Percentiles rank a stretch among this genome's conserved stretches.
Evolutionary conservation across 2,888 invertebrate genomes (phyloP).

Genomic region (Drepana falcataria): DNA sequence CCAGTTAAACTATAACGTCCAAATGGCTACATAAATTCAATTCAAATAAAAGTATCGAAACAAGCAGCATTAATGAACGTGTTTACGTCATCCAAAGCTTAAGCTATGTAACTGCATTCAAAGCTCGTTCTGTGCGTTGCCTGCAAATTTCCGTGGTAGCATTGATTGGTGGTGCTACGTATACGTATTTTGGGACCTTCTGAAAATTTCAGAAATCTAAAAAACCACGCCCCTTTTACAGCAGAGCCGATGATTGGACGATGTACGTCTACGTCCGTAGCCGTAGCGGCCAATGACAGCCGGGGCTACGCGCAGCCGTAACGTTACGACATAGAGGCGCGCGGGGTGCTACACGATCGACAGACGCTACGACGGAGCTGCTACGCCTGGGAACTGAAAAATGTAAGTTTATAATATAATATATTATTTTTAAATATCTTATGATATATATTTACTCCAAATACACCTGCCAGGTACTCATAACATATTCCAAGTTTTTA

Average conservation of each 20-base stretch:
- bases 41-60: too few species aligned
- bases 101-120: conserved; percentile 7
- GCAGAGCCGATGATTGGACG: conserved; percentile 52
- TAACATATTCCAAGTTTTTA: too few species aligned
- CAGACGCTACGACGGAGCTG: conserved; percentile 68
- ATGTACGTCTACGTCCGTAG: conserved; percentile 49
- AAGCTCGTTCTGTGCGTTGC: conserved; percentile 11
- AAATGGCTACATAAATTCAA: too few species aligned
- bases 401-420: conserved; percentile 54
- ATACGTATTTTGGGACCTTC: conserved; percentile 51
- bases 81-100: background rate
- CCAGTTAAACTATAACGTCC: too few species aligned
- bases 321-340: conserved; percentile 48
- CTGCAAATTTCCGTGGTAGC: conserved; percentile 40
- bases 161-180: conserved; percentile 28
- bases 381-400: conserved; percentile 66
- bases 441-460: background rate
- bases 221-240: conserved; percentile 69
- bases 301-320: conserved; percentile 70
- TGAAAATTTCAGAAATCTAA: conserved; percentile 71
- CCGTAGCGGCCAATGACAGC: conserved; percentile 56
- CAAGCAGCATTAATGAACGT: too few species aligned
- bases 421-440: conserved; percentile 7
- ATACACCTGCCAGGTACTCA: background rate
- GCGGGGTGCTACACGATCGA: conserved; percentile 67